phyloP scores from a whole-genome alignment of 2,888 invertebrate genomes.

The Homarus gammarus region DNA sequence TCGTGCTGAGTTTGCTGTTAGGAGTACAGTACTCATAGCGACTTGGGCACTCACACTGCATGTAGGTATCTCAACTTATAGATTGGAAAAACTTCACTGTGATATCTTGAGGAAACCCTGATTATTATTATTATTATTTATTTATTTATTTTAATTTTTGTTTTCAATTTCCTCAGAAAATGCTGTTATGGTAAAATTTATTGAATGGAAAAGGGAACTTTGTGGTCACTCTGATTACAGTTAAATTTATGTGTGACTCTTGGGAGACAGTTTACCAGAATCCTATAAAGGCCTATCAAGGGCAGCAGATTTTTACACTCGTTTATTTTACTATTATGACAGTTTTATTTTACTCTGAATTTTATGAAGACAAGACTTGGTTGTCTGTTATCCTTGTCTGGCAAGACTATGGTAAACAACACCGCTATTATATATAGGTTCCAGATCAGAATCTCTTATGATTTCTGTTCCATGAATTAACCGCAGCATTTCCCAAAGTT shows the following conservation, averaged over 20 bases:
- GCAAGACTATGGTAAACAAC: no score
- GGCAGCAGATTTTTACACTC: neutral
- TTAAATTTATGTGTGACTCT: neutral
- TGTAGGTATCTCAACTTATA: neutral
- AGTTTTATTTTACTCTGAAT: neutral
- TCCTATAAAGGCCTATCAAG: neutral
- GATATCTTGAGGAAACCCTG: neutral
- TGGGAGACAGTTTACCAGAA: neutral
- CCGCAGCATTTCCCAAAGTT: neutral
- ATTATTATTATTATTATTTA: no score
- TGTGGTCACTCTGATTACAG: neutral
- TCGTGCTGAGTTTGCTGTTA: neutral
- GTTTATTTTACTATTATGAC: neutral
- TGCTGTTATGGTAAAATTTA: neutral
- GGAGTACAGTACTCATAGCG: neutral
- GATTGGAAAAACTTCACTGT: neutral
- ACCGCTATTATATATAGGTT: no score
- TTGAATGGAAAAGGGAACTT: neutral
- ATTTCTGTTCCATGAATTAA: slow-evolving; percentile 1
- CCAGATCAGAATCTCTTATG: no score
- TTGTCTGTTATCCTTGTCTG: no score
- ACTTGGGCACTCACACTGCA: neutral
- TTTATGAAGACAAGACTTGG: no score
- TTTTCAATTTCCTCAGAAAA: neutral
- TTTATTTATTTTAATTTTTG: no score